Evolutionary conservation across 2,113 vertebrate species (phyloP), one percentile per base, ranked within the genome.

Genomic region (Oryzias curvinotus): DNA sequence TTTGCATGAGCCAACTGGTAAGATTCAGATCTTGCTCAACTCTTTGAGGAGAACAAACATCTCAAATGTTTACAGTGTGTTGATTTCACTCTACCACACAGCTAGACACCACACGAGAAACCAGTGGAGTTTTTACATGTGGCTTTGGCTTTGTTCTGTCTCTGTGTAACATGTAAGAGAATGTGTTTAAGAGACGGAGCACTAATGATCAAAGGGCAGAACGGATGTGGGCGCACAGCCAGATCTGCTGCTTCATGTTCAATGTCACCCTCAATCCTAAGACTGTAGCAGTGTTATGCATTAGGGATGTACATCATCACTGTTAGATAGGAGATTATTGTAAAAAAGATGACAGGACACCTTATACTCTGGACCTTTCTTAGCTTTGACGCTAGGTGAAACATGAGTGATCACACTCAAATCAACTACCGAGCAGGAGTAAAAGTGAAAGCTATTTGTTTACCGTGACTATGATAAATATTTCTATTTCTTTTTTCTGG

Each of bases 91-190:
- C 56, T 25, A 65, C 41, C 68, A 57, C 52, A 5, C 61, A 78
- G 64, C 76, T 57, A 62, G 67, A 83, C 36, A 77, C 59, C 73
- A 84, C 82, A 77, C 74, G 56, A 61, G 71, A 84, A 86, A 78
- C 58, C 5, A 8, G 71, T 73, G 66, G 63, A 61, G 73, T 59
- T 78, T 62, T 63, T 77, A 68, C 73, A 82, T 73, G 65, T n/a
- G 50, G 76, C 73, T 78, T 72, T 81, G 84, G 74, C 52, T 48
- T 52, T 0, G 5, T 47, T 53, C 71, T 81, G 73, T 62, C 41
- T 64, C 53, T 62, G 65, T 63, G 57, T 41, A 75, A 65, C 36
- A 4, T 21, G 61, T 58, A 44, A 52, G 25, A 63, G 44, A 75
- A 55, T 54, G 46, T 21, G 49, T 64, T 57, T 55, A 16, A 75